phyloP scores from a whole-genome alignment of 1,140 invertebrate genomes.

The Lepidurus packardi region DNA sequence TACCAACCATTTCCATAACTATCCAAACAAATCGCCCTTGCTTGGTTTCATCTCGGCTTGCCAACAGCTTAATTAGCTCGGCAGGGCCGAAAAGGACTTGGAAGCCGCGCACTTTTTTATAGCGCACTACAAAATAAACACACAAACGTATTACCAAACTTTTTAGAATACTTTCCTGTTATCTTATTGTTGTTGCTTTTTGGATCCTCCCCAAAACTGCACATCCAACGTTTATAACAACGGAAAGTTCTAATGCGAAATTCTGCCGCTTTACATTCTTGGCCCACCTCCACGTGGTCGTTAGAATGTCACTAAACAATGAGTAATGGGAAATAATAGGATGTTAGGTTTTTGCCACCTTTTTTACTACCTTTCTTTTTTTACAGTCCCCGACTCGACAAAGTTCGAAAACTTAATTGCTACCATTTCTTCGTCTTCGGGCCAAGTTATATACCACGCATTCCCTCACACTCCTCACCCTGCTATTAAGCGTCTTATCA shows the following conservation, averaged over 20 bases:
- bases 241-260: no score
- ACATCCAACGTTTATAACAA: no score
- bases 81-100: constrained; percentile 1
- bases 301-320: neutral
- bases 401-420: neutral
- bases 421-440: neutral
- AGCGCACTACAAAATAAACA: no score
- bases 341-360: neutral
- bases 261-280: no score
- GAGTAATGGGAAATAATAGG: neutral
- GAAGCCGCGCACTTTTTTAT: neutral
- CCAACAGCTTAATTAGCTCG: constrained; percentile 21
- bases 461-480: neutral
- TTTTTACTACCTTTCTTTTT: neutral
- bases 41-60: constrained; percentile 6
- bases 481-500: neutral
- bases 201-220: no score
- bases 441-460: neutral
- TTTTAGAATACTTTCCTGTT: no score
- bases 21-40: constrained; percentile 21
- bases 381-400: neutral
- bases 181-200: no score
- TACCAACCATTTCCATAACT: constrained; percentile 11
- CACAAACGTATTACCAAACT: no score
- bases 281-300: neutral